phyloP scores from a whole-genome alignment of 2,888 invertebrate genomes.

The Heliconius erato region DNA sequence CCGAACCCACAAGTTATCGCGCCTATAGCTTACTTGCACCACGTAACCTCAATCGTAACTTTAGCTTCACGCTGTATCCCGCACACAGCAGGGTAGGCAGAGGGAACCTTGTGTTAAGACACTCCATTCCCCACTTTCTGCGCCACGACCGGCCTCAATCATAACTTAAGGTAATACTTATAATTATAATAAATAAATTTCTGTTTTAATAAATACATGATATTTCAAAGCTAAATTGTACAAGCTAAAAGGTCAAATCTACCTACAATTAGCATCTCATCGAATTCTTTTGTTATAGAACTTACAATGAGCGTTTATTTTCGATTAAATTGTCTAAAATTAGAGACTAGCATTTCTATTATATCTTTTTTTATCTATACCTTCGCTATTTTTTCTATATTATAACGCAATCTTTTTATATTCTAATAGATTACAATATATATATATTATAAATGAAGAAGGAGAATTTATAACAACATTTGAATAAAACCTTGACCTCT shows the following conservation, averaged over 20 bases:
- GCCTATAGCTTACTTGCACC: no score
- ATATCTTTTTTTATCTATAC: conserved; percentile 38
- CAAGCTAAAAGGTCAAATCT: conserved; percentile 3
- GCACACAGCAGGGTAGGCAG: no score
- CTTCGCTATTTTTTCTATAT: conserved; percentile 10
- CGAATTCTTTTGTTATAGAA: conserved; percentile 39
- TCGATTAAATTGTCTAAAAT: conserved; percentile 35
- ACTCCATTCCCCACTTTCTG: no score
- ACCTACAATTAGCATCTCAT: conserved; percentile 38
- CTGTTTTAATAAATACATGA: not conserved
- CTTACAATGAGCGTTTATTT: conserved; percentile 35
- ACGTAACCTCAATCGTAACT: no score
- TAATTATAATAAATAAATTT: not conserved
- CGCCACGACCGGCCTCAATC: no score
- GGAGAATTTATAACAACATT: not conserved
- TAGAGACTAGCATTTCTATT: conserved; percentile 33
- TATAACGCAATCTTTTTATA: not conserved
- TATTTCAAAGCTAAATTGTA: not conserved
- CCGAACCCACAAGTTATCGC: no score
- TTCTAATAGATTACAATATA: not conserved
- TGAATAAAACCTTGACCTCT: conserved; percentile 9
- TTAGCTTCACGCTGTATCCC: no score
- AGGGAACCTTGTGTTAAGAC: no score
- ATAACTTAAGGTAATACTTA: not conserved
- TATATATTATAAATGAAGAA: not conserved